Percentiles rank a stretch among this genome's conserved stretches.
Evolutionary conservation across 2,888 invertebrate species (phyloP).

Genomic region (Athalia circularis): DNA sequence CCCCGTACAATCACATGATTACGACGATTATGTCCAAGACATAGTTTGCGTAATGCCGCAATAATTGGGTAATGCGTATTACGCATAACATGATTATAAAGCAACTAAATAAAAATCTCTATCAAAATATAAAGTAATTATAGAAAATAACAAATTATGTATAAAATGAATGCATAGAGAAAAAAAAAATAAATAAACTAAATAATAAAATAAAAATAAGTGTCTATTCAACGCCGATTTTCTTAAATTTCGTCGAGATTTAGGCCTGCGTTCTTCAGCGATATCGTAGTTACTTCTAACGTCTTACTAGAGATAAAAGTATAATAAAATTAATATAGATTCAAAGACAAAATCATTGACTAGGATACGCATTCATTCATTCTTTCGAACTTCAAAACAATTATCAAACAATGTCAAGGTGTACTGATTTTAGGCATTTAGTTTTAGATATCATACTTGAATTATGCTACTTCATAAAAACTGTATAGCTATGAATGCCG

Average conservation of each 20-base stretch:
- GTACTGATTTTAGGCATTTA: not conserved
- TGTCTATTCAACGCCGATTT: not conserved
- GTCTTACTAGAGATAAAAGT: slow-evolving; percentile 26
- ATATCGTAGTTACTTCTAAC: slow-evolving; percentile 22
- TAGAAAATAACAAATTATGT: slow-evolving; percentile 10
- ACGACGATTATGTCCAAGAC: slow-evolving; percentile 55
- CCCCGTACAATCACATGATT: slow-evolving; percentile 57
- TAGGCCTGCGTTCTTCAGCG: slow-evolving; percentile 8
- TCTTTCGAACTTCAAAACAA: not conserved
- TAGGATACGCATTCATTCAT: not conserved
- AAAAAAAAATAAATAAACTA: slow-evolving; percentile 1
- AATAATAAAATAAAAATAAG: slow-evolving; percentile 13
- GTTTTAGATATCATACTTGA: not conserved
- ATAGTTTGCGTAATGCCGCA: slow-evolving; percentile 38
- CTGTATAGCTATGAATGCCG: not conserved
- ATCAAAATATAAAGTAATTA: slow-evolving; percentile 19
- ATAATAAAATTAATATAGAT: slow-evolving; percentile 16
- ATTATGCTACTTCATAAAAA: no score
- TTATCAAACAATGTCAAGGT: not conserved
- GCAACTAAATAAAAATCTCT: slow-evolving; percentile 13
- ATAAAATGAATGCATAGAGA: not conserved
- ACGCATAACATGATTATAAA: slow-evolving; percentile 9
- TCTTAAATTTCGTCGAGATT: slow-evolving; percentile 19
- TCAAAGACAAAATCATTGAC: slow-evolving; percentile 26
- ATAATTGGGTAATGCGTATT: slow-evolving; percentile 24